A percentile compares a stretch with the other conserved stretches of the same genome.
These are phyloP conservation scores for Amphipyra berbera DNA, from an alignment of 2,888 invertebrate species.

Conservation along the genomic window DNA sequence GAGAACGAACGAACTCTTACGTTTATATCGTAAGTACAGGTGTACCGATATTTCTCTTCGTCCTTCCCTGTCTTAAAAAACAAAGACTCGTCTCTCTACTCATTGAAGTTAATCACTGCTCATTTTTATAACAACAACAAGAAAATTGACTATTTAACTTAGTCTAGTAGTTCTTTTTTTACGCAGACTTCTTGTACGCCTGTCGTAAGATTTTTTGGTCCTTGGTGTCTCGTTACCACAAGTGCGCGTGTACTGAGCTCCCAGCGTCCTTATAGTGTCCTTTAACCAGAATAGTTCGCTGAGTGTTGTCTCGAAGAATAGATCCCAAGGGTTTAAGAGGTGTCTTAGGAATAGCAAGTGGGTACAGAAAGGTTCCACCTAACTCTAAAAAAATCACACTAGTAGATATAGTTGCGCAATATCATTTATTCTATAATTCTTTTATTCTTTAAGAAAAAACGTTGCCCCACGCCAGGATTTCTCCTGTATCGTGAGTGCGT, in stretches of 20 bases:
- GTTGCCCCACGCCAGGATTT: too few relatives aligned
- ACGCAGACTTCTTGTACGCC: conserved; percentile 13
- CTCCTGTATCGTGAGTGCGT: too few relatives aligned
- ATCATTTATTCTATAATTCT: too few relatives aligned
- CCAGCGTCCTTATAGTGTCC: conserved; percentile 35
- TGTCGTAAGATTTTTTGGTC: conserved; percentile 7
- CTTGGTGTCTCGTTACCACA: conserved; percentile 16
- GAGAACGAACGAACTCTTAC: too few relatives aligned
- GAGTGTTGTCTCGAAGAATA: conserved; percentile 18
- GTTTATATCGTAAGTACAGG: conserved; percentile 13
- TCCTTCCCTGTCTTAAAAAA: conserved; percentile 12
- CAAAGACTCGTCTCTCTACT: conserved; percentile 14
- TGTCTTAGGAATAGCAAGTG: conserved; percentile 19
- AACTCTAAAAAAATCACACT: too few relatives aligned
- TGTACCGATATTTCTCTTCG: conserved; percentile 6
- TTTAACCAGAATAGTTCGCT: conserved; percentile 21
- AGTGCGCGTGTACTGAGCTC: conserved; percentile 39
- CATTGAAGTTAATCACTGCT: conserved; percentile 17
- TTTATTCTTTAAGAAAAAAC: too few relatives aligned
- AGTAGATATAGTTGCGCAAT: too few relatives aligned
- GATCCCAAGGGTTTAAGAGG: conserved; percentile 19
- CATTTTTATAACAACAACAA: conserved; percentile 18
- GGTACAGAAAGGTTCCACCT: background rate
- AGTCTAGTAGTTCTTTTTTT: conserved; percentile 2
- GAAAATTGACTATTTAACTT: conserved; percentile 7